Conservation (phyloP, 2,888 invertebrate species). For the Calliphora vomitoria region DNA sequence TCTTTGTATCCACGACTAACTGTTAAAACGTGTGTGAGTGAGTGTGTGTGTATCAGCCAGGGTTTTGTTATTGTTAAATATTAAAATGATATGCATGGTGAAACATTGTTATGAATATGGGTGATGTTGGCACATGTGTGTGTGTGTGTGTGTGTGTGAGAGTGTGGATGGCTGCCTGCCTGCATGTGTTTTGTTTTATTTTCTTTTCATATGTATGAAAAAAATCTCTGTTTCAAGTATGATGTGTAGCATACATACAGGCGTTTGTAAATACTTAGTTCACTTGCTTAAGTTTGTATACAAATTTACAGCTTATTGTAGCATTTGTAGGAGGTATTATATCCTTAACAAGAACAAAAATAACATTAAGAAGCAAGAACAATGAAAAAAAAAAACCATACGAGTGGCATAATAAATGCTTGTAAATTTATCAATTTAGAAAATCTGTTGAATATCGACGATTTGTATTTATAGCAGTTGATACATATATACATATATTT, state of each 20-base stretch:
- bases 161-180: background rate
- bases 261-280: background rate
- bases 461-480: constrained; percentile 61
- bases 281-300: background rate
- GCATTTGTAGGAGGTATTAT: constrained; percentile 30
- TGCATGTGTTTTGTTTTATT: background rate
- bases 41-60: constrained; percentile 1
- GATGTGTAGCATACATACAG: no score
- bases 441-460: constrained; percentile 72
- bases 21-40: constrained; percentile 12
- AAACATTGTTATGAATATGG: constrained; percentile 34
- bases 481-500: background rate
- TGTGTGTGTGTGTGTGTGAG: background rate
- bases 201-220: background rate
- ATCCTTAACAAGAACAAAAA: constrained; percentile 23
- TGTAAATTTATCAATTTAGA: constrained; percentile 70
- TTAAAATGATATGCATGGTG: constrained; percentile 65
- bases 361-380: constrained; percentile 9
- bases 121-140: background rate
- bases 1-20: background rate
- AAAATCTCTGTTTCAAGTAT: background rate
- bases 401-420: constrained; percentile 79
- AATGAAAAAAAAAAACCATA: constrained; percentile 22
- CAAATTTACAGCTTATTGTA: constrained; percentile 26
- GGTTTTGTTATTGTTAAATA: constrained; percentile 63